Conservation (phyloP, 2,113 vertebrate species). For the Menidia beryllina region DNA sequence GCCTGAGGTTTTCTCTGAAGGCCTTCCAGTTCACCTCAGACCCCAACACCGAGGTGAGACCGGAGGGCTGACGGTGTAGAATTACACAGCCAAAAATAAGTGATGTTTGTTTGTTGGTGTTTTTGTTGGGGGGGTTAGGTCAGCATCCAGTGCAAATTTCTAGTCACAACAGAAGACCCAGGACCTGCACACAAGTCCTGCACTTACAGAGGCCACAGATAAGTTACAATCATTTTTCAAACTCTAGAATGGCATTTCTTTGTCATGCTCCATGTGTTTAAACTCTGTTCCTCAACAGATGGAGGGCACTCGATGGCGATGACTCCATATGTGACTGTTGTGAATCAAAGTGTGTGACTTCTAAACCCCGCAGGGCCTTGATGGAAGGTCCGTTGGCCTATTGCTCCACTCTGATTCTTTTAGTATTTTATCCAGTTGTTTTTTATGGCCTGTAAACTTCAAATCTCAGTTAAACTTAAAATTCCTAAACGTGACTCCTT, state of each 20-base stretch:
- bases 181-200: constrained; percentile 75
- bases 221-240: not conserved
- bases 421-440: not conserved
- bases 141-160: constrained; percentile 69
- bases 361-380: constrained; percentile 49
- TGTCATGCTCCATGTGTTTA: not conserved
- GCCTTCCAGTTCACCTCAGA: constrained; percentile 78
- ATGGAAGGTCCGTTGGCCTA: constrained; percentile 58
- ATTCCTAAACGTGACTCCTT: not conserved
- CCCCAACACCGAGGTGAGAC: constrained; percentile 65
- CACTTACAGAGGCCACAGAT: constrained; percentile 66
- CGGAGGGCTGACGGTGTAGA: not conserved
- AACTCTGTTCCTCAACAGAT: constrained; percentile 56
- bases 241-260: not conserved
- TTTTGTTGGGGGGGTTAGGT: no score
- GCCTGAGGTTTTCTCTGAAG: constrained; percentile 70
- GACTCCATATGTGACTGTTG: constrained; percentile 79
- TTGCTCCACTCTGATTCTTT: not conserved
- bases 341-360: constrained; percentile 66
- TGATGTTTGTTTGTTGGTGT: not conserved
- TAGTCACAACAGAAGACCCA: constrained; percentile 54
- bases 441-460: not conserved
- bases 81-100: not conserved
- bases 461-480: constrained; percentile 1
- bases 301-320: constrained; percentile 72